Base-by-base conservation (phyloP, 2,797 vertebrate species). In the Intellagama lesueurii region DNA sequence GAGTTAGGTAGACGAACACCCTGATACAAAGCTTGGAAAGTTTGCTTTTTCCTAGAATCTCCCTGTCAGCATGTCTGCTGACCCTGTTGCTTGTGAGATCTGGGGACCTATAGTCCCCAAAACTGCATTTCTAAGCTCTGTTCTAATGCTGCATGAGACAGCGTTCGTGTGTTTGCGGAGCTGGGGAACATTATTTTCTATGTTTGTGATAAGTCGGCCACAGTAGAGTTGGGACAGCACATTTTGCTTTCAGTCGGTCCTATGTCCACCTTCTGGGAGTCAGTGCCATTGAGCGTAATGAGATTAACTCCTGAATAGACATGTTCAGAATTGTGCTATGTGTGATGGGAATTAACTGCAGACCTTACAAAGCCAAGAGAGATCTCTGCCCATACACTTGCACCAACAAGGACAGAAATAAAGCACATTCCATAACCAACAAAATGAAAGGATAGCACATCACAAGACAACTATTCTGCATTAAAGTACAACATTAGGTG, bases 401-500 rank as follows among this genome's bases (percentile, higher is more conserved):
- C 26, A 66, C 66, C 75, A 68, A 35, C 40, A 66, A 16, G 52
- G 64, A 47, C 44, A 68, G 26, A 16, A 22, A 26, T 83, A 19
- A 83, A 44, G 69, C 68, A 49, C 0, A 3, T 30, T 30, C 30
- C 28, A 19, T 26, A 85, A 70, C 49, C 70, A 73, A 73, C 49
- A 68, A 85, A 35, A 30, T 77, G 84, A 64, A 12, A 76, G 49
- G 14, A 56, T 9, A 16, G 22, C 26, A 32, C 22, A 26, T 32
- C 70, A 40, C 17, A 40, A n/a, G n/a, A 73, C 2, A 76, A 77
- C 32, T 2, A 8, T 40, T 60, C 89, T 89, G 79, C 91, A 91
- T 90, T 26, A 35, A 92, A 89, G n/a, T 85, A 87, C 1, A 90
- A n/a, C 47, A 22, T 69, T 85, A 12, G 47, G 28, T 44, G 66